phyloP scores from a whole-genome alignment of 2,888 invertebrate genomes.

The Hydropsyche betteni region DNA sequence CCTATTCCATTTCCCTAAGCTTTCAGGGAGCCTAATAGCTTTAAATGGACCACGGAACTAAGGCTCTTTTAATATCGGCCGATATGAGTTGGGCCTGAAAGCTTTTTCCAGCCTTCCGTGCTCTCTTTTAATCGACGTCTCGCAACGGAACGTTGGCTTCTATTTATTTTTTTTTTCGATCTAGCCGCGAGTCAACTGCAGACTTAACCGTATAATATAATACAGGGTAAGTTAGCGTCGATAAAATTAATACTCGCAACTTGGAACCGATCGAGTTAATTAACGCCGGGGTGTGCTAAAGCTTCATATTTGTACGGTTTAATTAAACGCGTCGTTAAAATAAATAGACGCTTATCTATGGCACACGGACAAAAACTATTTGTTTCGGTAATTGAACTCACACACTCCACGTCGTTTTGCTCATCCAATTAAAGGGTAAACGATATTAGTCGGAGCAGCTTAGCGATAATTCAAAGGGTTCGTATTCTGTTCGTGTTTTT shows the following conservation, averaged over 20 bases:
- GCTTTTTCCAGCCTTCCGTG: not conserved
- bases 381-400: slow-evolving; percentile 29
- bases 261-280: too few relatives aligned
- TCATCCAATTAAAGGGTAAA: not conserved
- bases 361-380: slow-evolving; percentile 19
- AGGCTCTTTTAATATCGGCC: slow-evolving; percentile 17
- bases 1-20: slow-evolving; percentile 16
- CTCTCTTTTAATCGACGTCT: too few relatives aligned
- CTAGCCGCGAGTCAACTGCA: too few relatives aligned
- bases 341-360: slow-evolving; percentile 16
- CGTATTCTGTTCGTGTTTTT: too few relatives aligned
- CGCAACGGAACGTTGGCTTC: too few relatives aligned
- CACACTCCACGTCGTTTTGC: not conserved
- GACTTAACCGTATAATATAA: too few relatives aligned
- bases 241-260: too few relatives aligned
- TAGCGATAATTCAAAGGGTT: too few relatives aligned
- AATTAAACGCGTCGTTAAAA: slow-evolving; percentile 25
- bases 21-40: slow-evolving; percentile 14
- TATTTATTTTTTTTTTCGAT: too few relatives aligned
- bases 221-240: too few relatives aligned
- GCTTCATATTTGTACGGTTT: slow-evolving; percentile 4
- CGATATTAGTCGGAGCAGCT: too few relatives aligned
- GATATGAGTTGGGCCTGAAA: slow-evolving; percentile 4
- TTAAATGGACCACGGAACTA: slow-evolving; percentile 8
- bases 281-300: too few relatives aligned